Base-by-base conservation (phyloP, 2,113 vertebrate genomes). In the Morone saxatilis region DNA sequence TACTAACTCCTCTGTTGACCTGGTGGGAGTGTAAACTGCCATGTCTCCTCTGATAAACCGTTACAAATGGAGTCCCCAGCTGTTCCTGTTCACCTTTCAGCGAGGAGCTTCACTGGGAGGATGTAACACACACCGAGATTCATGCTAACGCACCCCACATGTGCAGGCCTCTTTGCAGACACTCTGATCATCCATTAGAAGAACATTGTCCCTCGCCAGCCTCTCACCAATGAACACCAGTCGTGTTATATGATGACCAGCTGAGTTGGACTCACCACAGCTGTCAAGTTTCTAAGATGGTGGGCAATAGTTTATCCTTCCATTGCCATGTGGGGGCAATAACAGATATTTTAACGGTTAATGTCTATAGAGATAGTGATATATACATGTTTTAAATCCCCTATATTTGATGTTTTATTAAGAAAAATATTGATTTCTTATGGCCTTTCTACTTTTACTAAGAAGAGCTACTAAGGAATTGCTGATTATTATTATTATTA, bases 31-130 rank as follows among this genome's bases (percentile, higher is more conserved):
- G 40, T n/a, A 66, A 63, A 43, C n/a, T 4, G 17, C n/a, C 48
- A 9, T 16, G 74, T 76, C 74, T 66, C 74, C 62, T 66, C 50
- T 45, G 40, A 76, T 56, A 47, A 75, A 65, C 20, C 4, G 14
- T 17, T 6, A 22, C 41, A 36, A 16, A 3, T 50, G 45, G 69
- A 25, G 54, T 25, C 36, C 36, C 40, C 6, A 9, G 19, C 19
- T 0, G 10, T 16, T 60, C 12, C 45, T 50, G 0, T 50, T 62
- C 47, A 48, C 57, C 56, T 73, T 16, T 53, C 71, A 48, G 71
- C 5, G 12, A 38, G 72, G 36, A 45, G 68, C 45, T 31, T 31
- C 31, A 31, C 31, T 31, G 31, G 31, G 31, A 31, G 31, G 31
- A 31, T 31, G 67, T 68, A n/a, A 57, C 20, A 59, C 40, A 45